Percentiles rank a stretch among this genome's conserved stretches.
These are phyloP conservation scores for Bedellia somnulentella DNA, from an alignment of 2,888 invertebrate species.

Conservation along the genomic window DNA sequence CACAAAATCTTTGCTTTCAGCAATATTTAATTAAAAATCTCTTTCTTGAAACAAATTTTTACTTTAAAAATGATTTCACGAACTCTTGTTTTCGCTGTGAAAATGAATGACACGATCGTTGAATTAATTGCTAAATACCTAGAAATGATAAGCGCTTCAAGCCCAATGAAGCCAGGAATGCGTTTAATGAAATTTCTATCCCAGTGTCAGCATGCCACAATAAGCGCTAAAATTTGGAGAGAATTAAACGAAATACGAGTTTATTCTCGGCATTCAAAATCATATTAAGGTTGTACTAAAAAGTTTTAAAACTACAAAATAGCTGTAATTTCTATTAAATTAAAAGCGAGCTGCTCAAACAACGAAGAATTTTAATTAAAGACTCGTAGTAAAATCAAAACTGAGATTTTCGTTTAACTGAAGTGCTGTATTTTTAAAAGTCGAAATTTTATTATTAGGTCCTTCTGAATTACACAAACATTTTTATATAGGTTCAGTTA, in stretches of 20 bases:
- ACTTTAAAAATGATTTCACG: neutral
- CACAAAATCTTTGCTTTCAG: neutral
- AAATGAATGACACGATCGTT: too few relatives aligned
- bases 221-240: too few relatives aligned
- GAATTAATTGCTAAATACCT: slow-evolving; percentile 6
- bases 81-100: too few relatives aligned
- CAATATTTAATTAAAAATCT: neutral
- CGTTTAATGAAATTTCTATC: slow-evolving; percentile 9
- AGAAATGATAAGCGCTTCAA: slow-evolving; percentile 2
- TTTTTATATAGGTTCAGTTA: too few relatives aligned
- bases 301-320: too few relatives aligned
- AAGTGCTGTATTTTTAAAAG: too few relatives aligned
- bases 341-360: slow-evolving; percentile 14
- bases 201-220: too few relatives aligned
- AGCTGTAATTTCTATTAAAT: slow-evolving; percentile 10
- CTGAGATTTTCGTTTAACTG: slow-evolving; percentile 17
- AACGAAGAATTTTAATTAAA: slow-evolving; percentile 27
- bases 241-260: too few relatives aligned
- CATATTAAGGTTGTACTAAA: too few relatives aligned
- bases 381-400: slow-evolving; percentile 24
- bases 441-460: too few relatives aligned
- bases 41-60: neutral
- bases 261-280: too few relatives aligned
- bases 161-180: slow-evolving; percentile 3
- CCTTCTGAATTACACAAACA: too few relatives aligned